A percentile compares a stretch with the other conserved stretches of the same genome.
These are phyloP conservation scores for human (Homo sapiens) DNA, from an alignment of 2,113 vertebrate species.

Conservation along the genomic window GRCh38 chr18:57096501-57097000, in stretches of 20 bases:
- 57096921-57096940: not conserved
- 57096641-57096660: not conserved
- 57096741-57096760: not conserved
- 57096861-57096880: not conserved
- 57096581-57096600: not conserved
- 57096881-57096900: not conserved
- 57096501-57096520: too few relatives aligned
- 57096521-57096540: not conserved
- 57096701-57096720: not conserved
- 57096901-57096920: not conserved
- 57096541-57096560: not conserved
- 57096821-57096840: not conserved
- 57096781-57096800: not conserved
- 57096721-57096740: not conserved
- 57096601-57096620: not conserved
- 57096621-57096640: not conserved
- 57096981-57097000: not conserved
- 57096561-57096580: not conserved
- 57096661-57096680: not conserved
- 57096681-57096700: not conserved
- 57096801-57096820: not conserved
- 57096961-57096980: not conserved
- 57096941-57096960: not conserved
- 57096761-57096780: not conserved
- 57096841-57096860: not conserved